Percentiles rank a stretch among this genome's conserved stretches.
Conservation (phyloP, 2,797 vertebrate species). For the Spinus pinus region DNA sequence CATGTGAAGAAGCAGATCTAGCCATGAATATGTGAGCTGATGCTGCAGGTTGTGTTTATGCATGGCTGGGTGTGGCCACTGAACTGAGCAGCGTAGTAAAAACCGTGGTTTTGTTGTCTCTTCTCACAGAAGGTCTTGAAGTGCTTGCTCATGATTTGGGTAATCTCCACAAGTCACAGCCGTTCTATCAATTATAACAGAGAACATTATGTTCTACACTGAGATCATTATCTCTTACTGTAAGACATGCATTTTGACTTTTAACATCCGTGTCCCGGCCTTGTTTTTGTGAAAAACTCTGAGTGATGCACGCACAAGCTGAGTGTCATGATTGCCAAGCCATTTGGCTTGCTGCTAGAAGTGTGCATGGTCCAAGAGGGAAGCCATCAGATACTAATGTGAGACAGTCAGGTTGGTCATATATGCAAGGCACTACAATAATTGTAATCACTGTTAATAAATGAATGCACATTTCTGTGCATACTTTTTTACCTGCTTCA, state of each 20-base stretch:
- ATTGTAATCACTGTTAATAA: not conserved
- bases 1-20: not conserved
- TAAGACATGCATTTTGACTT: not conserved
- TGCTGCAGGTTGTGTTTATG: not conserved
- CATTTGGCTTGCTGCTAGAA: not conserved
- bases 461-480: not conserved
- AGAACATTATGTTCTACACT: not conserved
- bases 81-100: not conserved
- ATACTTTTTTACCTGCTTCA: not conserved
- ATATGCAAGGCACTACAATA: not conserved
- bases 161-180: not conserved
- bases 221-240: not conserved
- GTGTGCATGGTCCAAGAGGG: not conserved
- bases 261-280: not conserved
- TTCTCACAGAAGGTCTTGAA: not conserved
- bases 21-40: not conserved
- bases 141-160: not conserved
- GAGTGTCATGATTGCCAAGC: not conserved
- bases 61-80: not conserved
- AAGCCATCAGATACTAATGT: not conserved
- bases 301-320: not conserved
- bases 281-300: not conserved
- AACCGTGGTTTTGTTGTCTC: not conserved
- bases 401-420: not conserved
- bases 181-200: not conserved